Evolutionary conservation across 2,888 invertebrate species (phyloP).

Genomic region (Coremacera marginata): DNA sequence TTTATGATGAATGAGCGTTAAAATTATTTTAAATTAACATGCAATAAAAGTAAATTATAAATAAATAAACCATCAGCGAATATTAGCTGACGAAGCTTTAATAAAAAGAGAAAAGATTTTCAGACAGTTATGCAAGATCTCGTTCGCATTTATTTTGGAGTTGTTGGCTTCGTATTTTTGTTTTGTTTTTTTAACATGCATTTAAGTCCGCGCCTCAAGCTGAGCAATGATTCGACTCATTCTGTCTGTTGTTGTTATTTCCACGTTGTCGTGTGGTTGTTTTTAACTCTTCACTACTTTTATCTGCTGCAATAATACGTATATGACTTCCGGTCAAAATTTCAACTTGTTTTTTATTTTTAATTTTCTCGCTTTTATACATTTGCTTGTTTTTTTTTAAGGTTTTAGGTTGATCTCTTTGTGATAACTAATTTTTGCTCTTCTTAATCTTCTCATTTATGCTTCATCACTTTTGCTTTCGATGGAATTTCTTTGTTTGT

Average conservation of each 20-base stretch:
- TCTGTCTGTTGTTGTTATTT: no score
- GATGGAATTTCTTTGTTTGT: background rate
- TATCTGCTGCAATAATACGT: background rate
- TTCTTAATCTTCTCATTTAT: background rate
- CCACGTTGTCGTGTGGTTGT: no score
- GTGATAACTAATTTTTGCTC: background rate
- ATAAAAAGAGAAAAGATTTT: no score
- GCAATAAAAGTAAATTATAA: no score
- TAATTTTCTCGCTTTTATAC: slow-evolving; percentile 38
- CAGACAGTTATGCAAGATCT: no score
- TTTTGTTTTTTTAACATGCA: background rate
- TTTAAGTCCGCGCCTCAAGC: background rate
- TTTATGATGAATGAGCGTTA: no score
- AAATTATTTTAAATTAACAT: no score
- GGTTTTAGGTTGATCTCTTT: background rate
- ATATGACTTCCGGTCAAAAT: background rate
- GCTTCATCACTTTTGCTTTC: slow-evolving; percentile 27
- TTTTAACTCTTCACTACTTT: no score
- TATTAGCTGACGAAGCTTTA: no score
- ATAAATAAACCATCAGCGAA: no score
- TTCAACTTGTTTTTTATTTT: background rate
- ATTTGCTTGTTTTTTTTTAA: background rate
- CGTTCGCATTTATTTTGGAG: no score
- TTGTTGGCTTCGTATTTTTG: no score
- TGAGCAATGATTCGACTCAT: background rate